A percentile compares a stretch with the other conserved stretches of the same genome.
phyloP scores from a whole-genome alignment of 2,888 invertebrate genomes.

The Chrysomela aeneicollis region DNA sequence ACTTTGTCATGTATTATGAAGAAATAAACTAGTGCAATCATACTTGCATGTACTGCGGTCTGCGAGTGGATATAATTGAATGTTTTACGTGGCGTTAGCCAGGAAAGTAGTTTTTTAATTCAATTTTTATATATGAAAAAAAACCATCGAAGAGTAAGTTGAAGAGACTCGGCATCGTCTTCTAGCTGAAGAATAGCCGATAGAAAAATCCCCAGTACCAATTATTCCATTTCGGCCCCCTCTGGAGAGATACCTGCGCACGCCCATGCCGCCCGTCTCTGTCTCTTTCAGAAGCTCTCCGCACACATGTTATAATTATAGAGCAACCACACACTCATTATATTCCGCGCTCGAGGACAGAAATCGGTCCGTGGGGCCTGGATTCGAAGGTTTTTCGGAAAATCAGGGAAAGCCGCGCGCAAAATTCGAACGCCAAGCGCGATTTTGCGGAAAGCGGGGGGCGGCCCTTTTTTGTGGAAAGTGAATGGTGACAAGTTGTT shows the following conservation, averaged over 20 bases:
- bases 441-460: neutral
- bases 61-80: no score
- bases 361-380: conserved; percentile 46
- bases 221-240: neutral
- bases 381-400: conserved; percentile 23
- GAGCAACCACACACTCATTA: conserved; percentile 43
- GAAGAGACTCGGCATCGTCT: no score
- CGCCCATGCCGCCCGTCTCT: conserved; percentile 37
- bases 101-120: no score
- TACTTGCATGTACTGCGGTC: no score
- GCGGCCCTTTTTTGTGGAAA: neutral
- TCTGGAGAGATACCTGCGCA: conserved; percentile 27
- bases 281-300: conserved; percentile 38
- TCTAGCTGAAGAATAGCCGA: no score
- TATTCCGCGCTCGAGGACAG: conserved; percentile 29
- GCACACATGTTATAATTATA: conserved; percentile 49
- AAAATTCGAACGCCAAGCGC: neutral
- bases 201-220: no score
- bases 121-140: no score
- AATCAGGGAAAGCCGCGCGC: conserved; percentile 10
- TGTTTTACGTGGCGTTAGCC: no score
- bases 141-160: no score
- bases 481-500: neutral
- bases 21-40: no score
- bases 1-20: no score